Conservation (phyloP, 2,113 vertebrate species). For the Heterotilapia buettikoferi region DNA sequence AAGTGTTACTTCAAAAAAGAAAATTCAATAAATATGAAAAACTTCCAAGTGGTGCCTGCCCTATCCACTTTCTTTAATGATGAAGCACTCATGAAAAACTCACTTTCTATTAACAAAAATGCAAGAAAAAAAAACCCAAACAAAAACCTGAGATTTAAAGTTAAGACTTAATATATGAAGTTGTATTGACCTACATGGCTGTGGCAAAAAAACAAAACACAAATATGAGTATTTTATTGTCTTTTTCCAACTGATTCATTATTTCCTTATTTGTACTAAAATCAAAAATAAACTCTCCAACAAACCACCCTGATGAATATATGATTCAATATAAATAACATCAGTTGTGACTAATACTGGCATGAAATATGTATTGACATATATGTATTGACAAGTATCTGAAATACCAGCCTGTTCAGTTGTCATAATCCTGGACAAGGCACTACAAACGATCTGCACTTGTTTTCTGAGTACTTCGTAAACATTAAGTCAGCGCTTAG, state of each 20-base stretch:
- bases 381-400: background rate
- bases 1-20: background rate
- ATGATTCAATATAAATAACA: background rate
- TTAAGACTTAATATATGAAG: background rate
- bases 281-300: background rate
- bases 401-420: background rate
- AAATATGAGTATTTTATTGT: background rate
- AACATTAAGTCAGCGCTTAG: background rate
- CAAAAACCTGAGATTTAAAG: background rate
- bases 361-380: background rate
- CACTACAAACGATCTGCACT: background rate
- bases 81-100: background rate
- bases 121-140: background rate
- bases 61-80: conserved; percentile 29
- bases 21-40: background rate
- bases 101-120: background rate
- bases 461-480: background rate
- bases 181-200: background rate
- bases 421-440: background rate
- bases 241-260: background rate
- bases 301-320: background rate
- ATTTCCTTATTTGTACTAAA: background rate
- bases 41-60: conserved; percentile 48
- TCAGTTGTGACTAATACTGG: background rate
- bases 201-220: background rate